Percentiles rank a stretch among this genome's conserved stretches.
Conservation (phyloP, 2,113 vertebrate species). For the Alexandromys fortis region DNA sequence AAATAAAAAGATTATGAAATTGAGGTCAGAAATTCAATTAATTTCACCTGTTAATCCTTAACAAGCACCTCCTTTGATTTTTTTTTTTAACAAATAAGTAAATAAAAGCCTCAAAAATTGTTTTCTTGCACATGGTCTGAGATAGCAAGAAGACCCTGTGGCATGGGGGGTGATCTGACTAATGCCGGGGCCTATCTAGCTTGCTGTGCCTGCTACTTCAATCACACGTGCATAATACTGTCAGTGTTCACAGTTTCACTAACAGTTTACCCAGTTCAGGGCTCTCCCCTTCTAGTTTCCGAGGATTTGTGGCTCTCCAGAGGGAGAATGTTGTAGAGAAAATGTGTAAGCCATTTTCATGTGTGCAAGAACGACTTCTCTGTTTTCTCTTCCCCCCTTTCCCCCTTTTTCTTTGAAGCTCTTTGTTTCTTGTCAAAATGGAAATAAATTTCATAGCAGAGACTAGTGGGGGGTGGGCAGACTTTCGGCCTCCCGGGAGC, state of each 20-base stretch:
- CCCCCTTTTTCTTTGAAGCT: background rate
- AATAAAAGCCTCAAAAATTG: background rate
- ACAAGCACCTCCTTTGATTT: background rate
- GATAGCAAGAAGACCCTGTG: background rate
- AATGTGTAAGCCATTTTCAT: slow-evolving; percentile 4
- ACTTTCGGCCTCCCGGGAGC: background rate
- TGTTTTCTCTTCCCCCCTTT: background rate
- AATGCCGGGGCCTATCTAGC: background rate
- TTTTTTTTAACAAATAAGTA: background rate
- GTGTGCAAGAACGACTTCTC: background rate
- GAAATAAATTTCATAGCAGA: slow-evolving; percentile 20
- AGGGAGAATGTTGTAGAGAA: background rate
- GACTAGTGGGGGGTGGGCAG: background rate
- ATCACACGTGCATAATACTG: background rate
- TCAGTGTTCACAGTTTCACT: background rate
- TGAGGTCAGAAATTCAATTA: background rate
- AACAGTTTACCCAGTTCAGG: background rate
- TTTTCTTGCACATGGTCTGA: background rate
- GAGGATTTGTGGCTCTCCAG: background rate
- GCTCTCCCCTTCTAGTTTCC: background rate
- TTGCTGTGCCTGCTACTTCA: background rate
- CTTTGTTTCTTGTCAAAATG: slow-evolving; percentile 56
- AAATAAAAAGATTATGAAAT: background rate
- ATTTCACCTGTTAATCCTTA: background rate
- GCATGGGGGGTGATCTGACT: background rate